phyloP scores from a whole-genome alignment of 2,113 vertebrate species.

The Bambusicola thoracicus region DNA sequence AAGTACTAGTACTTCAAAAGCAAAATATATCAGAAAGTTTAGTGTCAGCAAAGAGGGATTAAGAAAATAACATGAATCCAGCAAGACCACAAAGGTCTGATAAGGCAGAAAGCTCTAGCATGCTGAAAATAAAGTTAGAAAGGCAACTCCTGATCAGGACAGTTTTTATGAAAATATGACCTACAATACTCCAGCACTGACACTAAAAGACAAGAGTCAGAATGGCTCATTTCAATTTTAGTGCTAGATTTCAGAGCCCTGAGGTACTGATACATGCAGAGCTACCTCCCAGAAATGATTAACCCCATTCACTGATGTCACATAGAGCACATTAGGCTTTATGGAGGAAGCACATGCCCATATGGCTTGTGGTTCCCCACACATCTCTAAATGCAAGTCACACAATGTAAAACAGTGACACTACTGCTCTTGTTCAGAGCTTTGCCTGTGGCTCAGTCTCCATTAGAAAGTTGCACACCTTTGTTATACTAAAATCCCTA shows the following conservation, averaged over 20 bases:
- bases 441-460: background rate
- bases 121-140: background rate
- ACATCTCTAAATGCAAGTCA: background rate
- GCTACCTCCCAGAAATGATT: background rate
- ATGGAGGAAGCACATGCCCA: background rate
- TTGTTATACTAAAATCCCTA: background rate
- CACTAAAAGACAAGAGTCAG: background rate
- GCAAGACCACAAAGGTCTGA: background rate
- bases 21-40: conserved; percentile 25
- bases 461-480: background rate
- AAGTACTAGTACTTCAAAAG: conserved; percentile 7
- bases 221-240: background rate
- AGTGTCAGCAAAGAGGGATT: conserved; percentile 37
- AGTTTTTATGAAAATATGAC: background rate
- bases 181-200: background rate
- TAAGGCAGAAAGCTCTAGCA: conserved; percentile 10
- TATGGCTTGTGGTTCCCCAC: background rate
- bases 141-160: background rate
- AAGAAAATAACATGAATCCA: conserved; percentile 53
- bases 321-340: background rate
- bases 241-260: conserved; percentile 3
- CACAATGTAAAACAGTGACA: background rate
- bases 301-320: background rate
- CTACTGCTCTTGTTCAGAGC: background rate
- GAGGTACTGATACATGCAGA: background rate